Evolutionary conservation across 2,888 invertebrate species (phyloP).

Genomic region (Melitaea athalia): DNA sequence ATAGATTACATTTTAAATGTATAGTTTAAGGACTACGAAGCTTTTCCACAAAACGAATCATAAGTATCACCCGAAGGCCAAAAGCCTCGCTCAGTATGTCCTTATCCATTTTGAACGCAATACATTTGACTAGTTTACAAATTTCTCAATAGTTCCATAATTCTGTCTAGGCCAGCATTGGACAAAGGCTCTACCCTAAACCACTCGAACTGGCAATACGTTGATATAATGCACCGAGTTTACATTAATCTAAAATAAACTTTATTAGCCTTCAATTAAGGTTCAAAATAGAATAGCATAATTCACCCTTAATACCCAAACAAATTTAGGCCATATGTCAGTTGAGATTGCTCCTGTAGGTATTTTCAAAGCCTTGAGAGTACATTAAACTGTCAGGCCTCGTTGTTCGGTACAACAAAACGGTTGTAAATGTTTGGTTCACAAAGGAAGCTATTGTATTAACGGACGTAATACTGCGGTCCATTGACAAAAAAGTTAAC

Average conservation of each 20-base stretch:
- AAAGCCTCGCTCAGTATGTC: neutral
- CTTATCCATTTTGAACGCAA: too few species aligned
- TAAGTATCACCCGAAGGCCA: too few species aligned
- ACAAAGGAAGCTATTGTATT: neutral
- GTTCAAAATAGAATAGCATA: neutral
- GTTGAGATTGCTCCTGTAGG: slow-evolving; percentile 6
- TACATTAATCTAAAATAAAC: neutral
- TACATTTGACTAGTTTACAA: neutral
- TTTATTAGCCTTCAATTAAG: neutral
- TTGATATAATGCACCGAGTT: slow-evolving; percentile 10
- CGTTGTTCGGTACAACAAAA: slow-evolving; percentile 4
- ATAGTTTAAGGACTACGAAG: too few species aligned
- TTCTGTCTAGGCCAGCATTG: neutral
- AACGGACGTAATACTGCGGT: neutral
- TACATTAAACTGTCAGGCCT: slow-evolving; percentile 9
- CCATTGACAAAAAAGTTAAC: too few species aligned
- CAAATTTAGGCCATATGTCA: slow-evolving; percentile 11
- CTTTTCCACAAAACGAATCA: too few species aligned
- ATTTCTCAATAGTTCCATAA: neutral
- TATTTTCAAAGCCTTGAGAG: slow-evolving; percentile 7
- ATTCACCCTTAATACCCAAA: neutral
- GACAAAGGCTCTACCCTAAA: slow-evolving; percentile 1
- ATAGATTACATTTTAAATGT: too few species aligned
- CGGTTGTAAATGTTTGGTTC: neutral
- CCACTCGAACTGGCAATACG: neutral